Conservation (phyloP, 2,797 vertebrate species). For the Enteromius paludinosus region DNA sequence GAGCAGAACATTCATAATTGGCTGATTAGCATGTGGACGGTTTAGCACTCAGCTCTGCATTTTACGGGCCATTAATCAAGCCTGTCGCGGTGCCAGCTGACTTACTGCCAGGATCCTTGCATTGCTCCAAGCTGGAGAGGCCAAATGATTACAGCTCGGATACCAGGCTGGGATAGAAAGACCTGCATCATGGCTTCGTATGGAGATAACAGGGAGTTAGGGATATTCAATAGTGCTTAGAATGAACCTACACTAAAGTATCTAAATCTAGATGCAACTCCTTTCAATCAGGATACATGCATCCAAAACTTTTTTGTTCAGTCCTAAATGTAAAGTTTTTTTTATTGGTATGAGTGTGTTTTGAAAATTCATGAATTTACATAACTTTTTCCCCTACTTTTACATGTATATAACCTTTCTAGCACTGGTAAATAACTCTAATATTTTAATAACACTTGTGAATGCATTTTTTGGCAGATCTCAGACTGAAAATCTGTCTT, state of each 20-base stretch:
- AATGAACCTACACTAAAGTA: background rate
- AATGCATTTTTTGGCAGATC: background rate
- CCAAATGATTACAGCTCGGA: constrained; percentile 36
- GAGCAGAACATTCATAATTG: constrained; percentile 76
- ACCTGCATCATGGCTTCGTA: background rate
- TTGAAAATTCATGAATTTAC: background rate
- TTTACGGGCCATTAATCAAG: constrained; percentile 75
- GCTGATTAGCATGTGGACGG: constrained; percentile 80
- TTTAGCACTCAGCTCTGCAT: constrained; percentile 78
- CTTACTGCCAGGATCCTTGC: constrained; percentile 52
- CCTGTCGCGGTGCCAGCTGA: constrained; percentile 72
- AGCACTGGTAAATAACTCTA: background rate
- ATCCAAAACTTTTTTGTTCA: background rate
- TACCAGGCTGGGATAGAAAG: constrained; percentile 21
- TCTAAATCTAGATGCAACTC: background rate
- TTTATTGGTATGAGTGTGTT: background rate
- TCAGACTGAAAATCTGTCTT: background rate
- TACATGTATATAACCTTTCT: background rate
- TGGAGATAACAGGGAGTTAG: background rate
- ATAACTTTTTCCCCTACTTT: background rate
- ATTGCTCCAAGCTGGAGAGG: constrained; percentile 57
- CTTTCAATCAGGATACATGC: background rate
- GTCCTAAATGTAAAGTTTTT: background rate
- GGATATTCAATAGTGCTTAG: background rate
- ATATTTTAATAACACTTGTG: background rate